Percentiles rank a stretch among this genome's conserved stretches.
phyloP scores from a whole-genome alignment of 2,797 vertebrate species.

The Argya squamiceps region DNA sequence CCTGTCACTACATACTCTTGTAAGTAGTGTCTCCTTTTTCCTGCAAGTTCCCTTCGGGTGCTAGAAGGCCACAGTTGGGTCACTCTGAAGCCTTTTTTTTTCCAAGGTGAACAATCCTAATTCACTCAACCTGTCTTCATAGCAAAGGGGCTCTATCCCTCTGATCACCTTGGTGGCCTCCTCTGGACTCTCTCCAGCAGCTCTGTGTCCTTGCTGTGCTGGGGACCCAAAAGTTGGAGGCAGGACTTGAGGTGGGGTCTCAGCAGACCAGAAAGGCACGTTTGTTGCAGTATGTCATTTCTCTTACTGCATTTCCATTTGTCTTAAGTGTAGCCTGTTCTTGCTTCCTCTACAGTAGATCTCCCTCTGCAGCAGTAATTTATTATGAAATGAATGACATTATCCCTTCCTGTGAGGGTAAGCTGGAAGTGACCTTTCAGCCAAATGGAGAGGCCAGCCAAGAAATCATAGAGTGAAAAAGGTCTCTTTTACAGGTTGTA shows the following conservation, averaged over 20 bases:
- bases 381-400: neutral
- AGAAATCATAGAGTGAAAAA: neutral
- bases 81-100: neutral
- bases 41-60: neutral
- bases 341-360: neutral
- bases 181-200: neutral
- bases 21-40: neutral
- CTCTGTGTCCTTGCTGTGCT: neutral
- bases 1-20: neutral
- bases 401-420: neutral
- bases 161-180: neutral
- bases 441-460: neutral
- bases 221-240: neutral
- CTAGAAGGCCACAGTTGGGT: accelerated
- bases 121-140: neutral
- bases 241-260: neutral
- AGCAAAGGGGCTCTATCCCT: neutral
- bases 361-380: neutral
- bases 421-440: neutral
- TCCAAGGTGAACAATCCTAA: neutral
- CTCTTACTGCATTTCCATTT: neutral
- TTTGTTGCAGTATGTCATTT: neutral
- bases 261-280: accelerated
- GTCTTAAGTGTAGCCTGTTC: neutral
- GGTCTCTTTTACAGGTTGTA: neutral